Conservation (phyloP, 2,888 invertebrate species). For the Chymomyza caudatula region DNA sequence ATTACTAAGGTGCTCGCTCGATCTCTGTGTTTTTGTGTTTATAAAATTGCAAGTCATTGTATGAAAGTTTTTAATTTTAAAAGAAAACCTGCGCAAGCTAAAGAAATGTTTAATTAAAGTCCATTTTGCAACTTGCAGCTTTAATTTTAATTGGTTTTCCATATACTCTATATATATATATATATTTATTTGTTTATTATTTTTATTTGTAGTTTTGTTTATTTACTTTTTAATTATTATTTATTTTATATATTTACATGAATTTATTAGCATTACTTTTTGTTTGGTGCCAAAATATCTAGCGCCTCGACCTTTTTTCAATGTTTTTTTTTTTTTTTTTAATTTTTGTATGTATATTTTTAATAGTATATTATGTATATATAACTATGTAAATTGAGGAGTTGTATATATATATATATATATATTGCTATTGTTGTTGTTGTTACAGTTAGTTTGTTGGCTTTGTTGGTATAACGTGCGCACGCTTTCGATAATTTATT, state of each 20-base stretch:
- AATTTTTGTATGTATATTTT: conserved; percentile 51
- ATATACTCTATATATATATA: conserved; percentile 25
- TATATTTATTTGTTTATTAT: conserved; percentile 23
- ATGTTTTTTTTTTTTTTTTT: conserved; percentile 7
- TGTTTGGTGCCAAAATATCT: conserved; percentile 6
- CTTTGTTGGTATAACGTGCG: not conserved
- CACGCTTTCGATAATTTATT: not conserved
- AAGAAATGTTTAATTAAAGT: not conserved
- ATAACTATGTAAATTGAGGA: conserved; percentile 16
- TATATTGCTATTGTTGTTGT: conserved; percentile 1
- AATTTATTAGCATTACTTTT: conserved; percentile 4
- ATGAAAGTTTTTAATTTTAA: conserved; percentile 16
- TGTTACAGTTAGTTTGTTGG: not conserved
- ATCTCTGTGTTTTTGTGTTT: not conserved
- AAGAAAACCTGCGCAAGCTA: not conserved
- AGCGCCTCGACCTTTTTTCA: not conserved
- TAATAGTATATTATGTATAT: conserved; percentile 52
- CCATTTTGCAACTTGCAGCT: conserved; percentile 8
- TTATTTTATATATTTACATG: conserved; percentile 1
- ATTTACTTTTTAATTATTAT: not conserved
- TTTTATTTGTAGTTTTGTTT: conserved; percentile 1
- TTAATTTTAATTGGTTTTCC: conserved; percentile 5
- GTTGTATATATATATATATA: conserved; percentile 1
- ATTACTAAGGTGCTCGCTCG: no score
- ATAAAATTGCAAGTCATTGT: conserved; percentile 10